A percentile compares a stretch with the other conserved stretches of the same genome.
phyloP scores from a whole-genome alignment of 1,140 invertebrate species.

The Acyrthosiphon pisum region DNA sequence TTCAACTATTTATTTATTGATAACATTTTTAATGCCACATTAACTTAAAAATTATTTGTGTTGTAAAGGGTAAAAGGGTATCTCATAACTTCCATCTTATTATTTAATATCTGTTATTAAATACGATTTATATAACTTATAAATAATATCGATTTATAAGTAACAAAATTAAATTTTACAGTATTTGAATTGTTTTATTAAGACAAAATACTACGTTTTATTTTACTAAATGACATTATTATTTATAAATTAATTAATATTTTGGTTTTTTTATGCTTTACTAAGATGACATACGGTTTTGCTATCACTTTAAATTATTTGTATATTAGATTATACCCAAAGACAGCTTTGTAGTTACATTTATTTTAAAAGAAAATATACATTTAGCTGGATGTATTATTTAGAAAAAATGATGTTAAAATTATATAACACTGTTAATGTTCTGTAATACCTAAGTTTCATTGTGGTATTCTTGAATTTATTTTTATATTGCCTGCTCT shows the following conservation, averaged over 20 bases:
- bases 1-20: slow-evolving; percentile 9
- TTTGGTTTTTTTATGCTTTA: not conserved
- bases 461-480: not conserved
- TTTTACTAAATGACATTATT: not conserved
- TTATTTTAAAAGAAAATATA: not conserved
- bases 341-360: not conserved
- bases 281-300: not conserved
- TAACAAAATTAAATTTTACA: not conserved
- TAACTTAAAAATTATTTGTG: not conserved
- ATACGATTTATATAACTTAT: too few species aligned
- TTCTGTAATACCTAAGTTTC: not conserved
- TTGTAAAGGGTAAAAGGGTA: not conserved
- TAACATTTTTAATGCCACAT: not conserved
- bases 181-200: not conserved
- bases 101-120: not conserved
- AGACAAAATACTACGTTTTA: not conserved
- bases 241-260: not conserved
- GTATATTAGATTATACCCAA: not conserved
- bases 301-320: not conserved
- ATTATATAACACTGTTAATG: not conserved
- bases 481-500: not conserved
- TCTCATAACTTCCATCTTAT: not conserved
- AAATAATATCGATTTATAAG: not conserved
- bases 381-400: not conserved
- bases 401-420: not conserved